Base-by-base conservation (phyloP, 2,797 vertebrate species). In the Ataeniobius toweri region DNA sequence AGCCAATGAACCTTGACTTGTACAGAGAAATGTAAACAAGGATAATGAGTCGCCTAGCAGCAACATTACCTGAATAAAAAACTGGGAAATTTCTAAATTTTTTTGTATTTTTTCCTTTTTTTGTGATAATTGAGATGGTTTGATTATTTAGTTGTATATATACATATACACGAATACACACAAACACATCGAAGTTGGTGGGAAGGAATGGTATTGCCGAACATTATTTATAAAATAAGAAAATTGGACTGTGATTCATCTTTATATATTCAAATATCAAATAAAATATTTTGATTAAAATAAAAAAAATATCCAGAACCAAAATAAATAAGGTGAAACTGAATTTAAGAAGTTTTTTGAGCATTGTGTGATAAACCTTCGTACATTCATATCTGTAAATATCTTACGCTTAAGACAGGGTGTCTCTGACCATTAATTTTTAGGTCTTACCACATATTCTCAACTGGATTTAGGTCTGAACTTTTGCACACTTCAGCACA, bases 1-100 rank as follows among this genome's bases (percentile, higher is more conserved):
- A 9, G 69, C 71, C 63, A 73, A 7, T n/a, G 51, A 41, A 79
- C 86, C 80, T 51, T 76, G 31, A 72, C 67, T 75, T 53, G 31
- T 5, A 46, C 31, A 51, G 73, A 0, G 1, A 74, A 76, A 86
- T 75, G 71, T 73, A 83, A 82, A 86, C 80, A 84, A 69, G 70
- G 59, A 86, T 74, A 82, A 77, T n/a, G 6, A 79, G 73, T 71
- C 58, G 70, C 83, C 74, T 48, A 3, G 68, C 68, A 74, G 67
- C 39, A 73, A 69, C 73, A 71, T n/a, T 18, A 63, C 65, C 71
- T 46, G 22, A 72, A 71, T 78, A 53, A 79, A 82, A 39, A 67
- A 72, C 39, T 48, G 50, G 13, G n/a, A 53, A 75, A 69, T 26
- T 4, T 69, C 8, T 26, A 46, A 18, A 5, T 16, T 36, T 20